These are phyloP conservation scores for Drosophila prostipennis DNA, from an alignment of 2,888 invertebrate species.

Conservation along the genomic window DNA sequence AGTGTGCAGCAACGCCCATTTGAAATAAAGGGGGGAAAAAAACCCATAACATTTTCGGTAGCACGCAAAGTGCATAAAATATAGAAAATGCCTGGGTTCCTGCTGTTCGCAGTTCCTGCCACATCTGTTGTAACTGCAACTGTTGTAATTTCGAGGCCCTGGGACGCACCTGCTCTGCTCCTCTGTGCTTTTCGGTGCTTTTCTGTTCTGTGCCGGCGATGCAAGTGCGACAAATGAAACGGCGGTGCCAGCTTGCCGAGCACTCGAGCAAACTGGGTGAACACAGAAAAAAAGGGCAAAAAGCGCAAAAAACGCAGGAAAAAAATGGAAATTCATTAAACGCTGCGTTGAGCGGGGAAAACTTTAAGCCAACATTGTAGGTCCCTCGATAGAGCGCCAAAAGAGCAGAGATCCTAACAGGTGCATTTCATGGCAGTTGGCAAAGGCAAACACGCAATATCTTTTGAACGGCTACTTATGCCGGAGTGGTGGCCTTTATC, in stretches of 20 bases:
- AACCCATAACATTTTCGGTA: constrained; percentile 47
- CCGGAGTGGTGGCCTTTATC: constrained; percentile 27
- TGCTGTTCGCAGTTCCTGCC: constrained; percentile 20
- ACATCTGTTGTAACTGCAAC: constrained; percentile 24
- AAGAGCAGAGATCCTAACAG: constrained; percentile 40
- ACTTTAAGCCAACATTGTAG: constrained; percentile 68
- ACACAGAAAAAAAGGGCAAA: constrained; percentile 4
- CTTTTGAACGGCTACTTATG: constrained; percentile 71
- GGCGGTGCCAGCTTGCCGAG: constrained; percentile 43
- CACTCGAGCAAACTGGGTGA: constrained; percentile 13
- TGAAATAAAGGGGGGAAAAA: constrained; percentile 47
- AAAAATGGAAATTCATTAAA: constrained; percentile 69
- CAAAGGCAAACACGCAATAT: constrained; percentile 70
- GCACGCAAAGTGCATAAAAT: constrained; percentile 78
- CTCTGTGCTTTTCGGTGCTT: neutral
- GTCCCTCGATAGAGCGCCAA: constrained; percentile 28
- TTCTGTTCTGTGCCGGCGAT: constrained; percentile 12
- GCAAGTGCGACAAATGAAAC: constrained; percentile 38
- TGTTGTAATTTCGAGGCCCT: constrained; percentile 40
- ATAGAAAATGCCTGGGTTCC: constrained; percentile 56
- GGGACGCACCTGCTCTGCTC: constrained; percentile 43
- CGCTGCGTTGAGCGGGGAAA: constrained; percentile 54
- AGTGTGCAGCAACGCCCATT: constrained; percentile 29
- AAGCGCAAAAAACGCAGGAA: constrained; percentile 8
- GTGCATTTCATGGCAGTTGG: constrained; percentile 63